Evolutionary conservation across 2,113 vertebrate genomes (phyloP), one percentile per base, ranked within the genome.

Genomic region (Otocyon megalotis): DNA sequence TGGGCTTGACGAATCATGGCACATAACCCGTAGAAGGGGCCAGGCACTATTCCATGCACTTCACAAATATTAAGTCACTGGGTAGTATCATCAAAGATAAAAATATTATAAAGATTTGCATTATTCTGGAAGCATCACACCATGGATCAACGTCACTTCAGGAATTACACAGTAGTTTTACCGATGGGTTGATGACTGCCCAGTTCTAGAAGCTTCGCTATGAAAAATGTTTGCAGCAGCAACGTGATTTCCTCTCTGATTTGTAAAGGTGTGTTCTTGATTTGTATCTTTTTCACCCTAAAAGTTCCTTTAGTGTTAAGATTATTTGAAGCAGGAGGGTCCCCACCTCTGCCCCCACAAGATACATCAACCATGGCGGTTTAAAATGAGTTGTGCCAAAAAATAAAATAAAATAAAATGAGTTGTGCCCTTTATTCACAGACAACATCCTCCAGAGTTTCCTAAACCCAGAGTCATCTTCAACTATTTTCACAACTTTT

Each of bases 341-440:
- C 13, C 11, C 13, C 28, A 6, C 1, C 2, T 22, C 26, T 19
- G 7, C 4, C 2, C 3, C 15, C 54, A 2, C 11, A 24, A 76
- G 37, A 50, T 50, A 77, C 43, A 77, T 8, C 74, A 15, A 20
- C 35, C 30, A 3, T 69, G 14, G 48, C 19, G 7, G n/a, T 16
- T 81, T 32, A n/a, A 26, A 67, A 6, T 3, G 22, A 84, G 15
- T 63, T n/a, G 89, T 69, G 32, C 43, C 60, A n/a, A n/a, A n/a
- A n/a, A n/a, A n/a, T n/a, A n/a, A n/a, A n/a, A n/a, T n/a, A n/a
- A n/a, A n/a, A n/a, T 32, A n/a, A 26, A 67, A 6, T 3, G 22
- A 84, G 15, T 63, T n/a, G 89, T 69, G 32, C 43, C 60, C 32
- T 32, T 81, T 8, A 13, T 69, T 69, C 65, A 67, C 35, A 37